Conservation (phyloP, 2,113 vertebrate species). For the Corythornis cristatus region DNA sequence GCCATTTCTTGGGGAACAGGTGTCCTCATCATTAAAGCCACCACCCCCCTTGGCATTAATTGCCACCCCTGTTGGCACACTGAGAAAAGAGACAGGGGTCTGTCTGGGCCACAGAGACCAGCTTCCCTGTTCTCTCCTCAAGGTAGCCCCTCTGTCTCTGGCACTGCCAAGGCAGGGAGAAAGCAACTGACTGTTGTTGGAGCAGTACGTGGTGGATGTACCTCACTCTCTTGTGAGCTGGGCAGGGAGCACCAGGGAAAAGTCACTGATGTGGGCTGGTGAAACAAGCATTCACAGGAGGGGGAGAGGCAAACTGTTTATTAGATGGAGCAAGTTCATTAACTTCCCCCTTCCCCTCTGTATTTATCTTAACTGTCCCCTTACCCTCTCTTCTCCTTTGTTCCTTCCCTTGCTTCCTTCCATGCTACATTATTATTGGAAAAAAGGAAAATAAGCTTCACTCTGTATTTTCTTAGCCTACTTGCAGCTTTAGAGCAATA, state of each 20-base stretch:
- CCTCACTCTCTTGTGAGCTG: rapidly evolving
- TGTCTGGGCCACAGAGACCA: background rate
- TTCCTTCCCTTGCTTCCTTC: conserved; percentile 17
- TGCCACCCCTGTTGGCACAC: conserved; percentile 44
- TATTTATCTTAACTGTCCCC: conserved; percentile 34
- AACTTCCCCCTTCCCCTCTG: background rate
- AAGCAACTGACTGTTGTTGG: background rate
- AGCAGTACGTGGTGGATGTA: background rate
- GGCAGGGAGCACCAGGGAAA: background rate
- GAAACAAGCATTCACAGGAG: background rate
- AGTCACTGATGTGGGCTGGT: background rate
- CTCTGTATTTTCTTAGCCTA: background rate
- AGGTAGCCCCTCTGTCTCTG: background rate
- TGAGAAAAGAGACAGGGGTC: conserved; percentile 20
- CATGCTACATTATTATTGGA: background rate
- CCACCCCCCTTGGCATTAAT: conserved; percentile 61
- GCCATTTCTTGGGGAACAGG: conserved; percentile 69
- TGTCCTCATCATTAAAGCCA: conserved; percentile 67
- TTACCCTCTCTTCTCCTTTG: background rate
- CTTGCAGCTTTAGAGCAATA: background rate
- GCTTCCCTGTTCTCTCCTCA: background rate
- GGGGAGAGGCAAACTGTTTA: conserved; percentile 28
- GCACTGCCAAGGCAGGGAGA: background rate
- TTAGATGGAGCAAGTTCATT: conserved; percentile 3
- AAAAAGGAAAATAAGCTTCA: background rate